Evolutionary conservation across 2,888 invertebrate species (phyloP).

Genomic region (Microplitis deprimator): DNA sequence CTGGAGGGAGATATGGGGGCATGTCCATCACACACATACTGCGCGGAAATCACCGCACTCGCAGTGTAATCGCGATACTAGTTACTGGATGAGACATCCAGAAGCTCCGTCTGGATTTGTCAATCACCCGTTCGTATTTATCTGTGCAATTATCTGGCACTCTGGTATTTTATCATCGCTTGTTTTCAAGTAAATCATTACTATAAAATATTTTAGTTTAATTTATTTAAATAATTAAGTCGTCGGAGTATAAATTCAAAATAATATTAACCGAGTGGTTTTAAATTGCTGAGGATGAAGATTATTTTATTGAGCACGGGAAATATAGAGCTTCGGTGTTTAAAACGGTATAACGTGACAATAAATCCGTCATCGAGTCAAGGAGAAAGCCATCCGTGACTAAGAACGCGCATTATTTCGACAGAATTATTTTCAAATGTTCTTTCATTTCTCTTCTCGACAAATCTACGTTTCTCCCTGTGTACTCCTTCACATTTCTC

Average conservation of each 20-base stretch:
- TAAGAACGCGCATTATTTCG: constrained; percentile 33
- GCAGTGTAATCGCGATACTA: background rate
- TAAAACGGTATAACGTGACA: constrained; percentile 14
- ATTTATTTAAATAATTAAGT: too few species aligned
- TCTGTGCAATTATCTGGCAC: background rate
- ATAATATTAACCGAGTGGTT: too few species aligned
- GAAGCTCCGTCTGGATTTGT: background rate
- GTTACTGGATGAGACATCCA: background rate
- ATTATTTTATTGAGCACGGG: background rate
- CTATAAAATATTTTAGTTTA: too few species aligned
- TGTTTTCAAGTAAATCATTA: background rate
- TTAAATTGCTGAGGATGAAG: background rate
- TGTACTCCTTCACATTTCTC: background rate
- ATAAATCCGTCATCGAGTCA: constrained; percentile 36
- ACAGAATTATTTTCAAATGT: constrained; percentile 32
- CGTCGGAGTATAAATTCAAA: too few species aligned
- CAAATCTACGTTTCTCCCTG: background rate
- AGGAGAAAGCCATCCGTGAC: constrained; percentile 35
- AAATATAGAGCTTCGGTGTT: background rate
- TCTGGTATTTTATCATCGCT: background rate
- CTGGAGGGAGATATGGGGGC: background rate
- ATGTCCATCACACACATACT: background rate
- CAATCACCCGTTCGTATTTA: background rate
- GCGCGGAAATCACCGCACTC: background rate
- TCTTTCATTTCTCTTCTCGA: constrained; percentile 24